phyloP scores from a whole-genome alignment of 2,888 invertebrate species.

The Tachystola acroxantha region DNA sequence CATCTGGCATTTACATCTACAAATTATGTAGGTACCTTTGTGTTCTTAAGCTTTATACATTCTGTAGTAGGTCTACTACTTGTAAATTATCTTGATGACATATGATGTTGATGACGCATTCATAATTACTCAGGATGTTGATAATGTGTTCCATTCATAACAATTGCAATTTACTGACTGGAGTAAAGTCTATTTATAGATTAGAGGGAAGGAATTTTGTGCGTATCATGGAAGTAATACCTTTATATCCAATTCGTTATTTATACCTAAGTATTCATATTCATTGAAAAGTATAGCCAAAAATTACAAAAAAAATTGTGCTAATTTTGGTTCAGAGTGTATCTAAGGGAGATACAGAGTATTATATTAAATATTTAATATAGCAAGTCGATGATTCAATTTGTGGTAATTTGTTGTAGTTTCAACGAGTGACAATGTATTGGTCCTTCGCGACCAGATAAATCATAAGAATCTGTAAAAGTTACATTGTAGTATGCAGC shows the following conservation, averaged over 20 bases:
- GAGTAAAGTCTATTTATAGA: conserved; percentile 12
- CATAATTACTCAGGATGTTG: conserved; percentile 59
- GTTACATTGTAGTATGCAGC: conserved; percentile 8
- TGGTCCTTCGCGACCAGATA: conserved; percentile 1
- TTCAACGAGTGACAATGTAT: neutral
- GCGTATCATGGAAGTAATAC: no score
- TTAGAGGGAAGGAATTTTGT: neutral
- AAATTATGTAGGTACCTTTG: neutral
- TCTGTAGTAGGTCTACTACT: no score
- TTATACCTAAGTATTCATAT: no score
- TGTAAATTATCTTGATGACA: conserved; percentile 21
- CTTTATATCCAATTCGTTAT: no score
- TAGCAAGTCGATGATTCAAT: no score
- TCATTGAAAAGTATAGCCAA: no score
- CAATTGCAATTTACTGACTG: conserved; percentile 32
- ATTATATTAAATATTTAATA: no score
- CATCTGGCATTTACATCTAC: conserved; percentile 21
- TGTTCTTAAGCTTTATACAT: neutral
- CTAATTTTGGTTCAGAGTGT: no score
- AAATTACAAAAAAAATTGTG: no score
- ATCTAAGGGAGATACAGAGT: no score
- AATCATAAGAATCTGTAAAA: neutral
- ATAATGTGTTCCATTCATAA: conserved; percentile 59
- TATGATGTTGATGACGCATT: conserved; percentile 33
- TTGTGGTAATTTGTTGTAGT: no score